Evolutionary conservation across 1,140 invertebrate genomes (phyloP), one percentile per base, ranked within the genome.

Genomic region (Adoxophyes honmai): DNA sequence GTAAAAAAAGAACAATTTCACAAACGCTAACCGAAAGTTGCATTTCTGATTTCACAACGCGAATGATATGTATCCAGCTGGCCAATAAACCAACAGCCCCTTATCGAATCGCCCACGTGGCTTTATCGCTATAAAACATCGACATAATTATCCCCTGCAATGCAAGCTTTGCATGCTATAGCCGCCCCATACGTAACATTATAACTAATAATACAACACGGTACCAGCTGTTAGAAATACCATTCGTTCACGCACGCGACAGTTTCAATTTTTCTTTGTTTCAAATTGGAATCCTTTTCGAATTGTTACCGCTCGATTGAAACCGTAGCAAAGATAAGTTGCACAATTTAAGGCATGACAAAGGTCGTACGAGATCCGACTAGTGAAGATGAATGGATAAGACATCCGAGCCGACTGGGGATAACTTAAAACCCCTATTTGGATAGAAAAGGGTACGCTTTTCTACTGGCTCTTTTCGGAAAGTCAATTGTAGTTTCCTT

Each of bases 71-170:
- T 16, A 42, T 14, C 39, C 14, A 28, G 21, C 21, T 28, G 21
- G 21, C 21, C 21, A 28, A 28, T 28, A 28, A 28, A 28, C 21
- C 21, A 28, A n/a, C 37, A 39, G 14, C 15, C 39, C 39, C 15
- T 42, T 42, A 42, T 42, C 39, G 15, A 42, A 42, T 42, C 39
- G 39, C 1, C 39, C 39, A 42, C 39, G 39, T 42, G 39, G 39
- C 39, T 42, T 42, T 42, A 42, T 42, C 39, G 39, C 39, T 14
- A 7, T 13, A 21, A 14, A 21, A 42, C 39, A 42, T 42, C 39
- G 39, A 42, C 39, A 18, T 42, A 42, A 42, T 42, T 42, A 42
- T 42, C 39, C 11, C 13, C 9, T 18, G 39, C 39, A 15, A 42
- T 42, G 7, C 34, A 1, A 36, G n/a, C 34, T 28, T 28, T 36